Conservation (phyloP, 2,113 vertebrate genomes). For the Grammomys surdaster region DNA sequence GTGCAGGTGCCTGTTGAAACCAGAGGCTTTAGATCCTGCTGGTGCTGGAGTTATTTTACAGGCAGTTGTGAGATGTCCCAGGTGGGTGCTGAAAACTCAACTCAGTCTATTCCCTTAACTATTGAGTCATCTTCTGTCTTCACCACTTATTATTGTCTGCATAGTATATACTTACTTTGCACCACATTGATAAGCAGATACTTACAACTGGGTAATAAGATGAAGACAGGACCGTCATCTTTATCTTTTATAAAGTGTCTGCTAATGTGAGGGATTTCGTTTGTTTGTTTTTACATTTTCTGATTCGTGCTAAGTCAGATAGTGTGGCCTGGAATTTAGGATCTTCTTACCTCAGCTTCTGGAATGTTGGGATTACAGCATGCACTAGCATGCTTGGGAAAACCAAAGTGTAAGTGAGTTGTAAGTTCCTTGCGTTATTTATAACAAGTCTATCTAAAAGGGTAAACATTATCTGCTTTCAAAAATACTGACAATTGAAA, state of each 20-base stretch:
- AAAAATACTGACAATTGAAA: slow-evolving; percentile 18
- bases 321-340: neutral
- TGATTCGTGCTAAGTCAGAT: neutral
- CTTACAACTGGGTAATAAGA: neutral
- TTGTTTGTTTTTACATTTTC: neutral
- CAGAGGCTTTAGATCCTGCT: neutral
- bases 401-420: neutral
- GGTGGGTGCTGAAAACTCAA: neutral
- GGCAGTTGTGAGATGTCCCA: too few species aligned
- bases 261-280: neutral
- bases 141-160: neutral
- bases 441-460: slow-evolving; percentile 13
- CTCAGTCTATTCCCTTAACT: neutral
- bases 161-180: neutral
- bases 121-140: neutral
- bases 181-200: neutral
- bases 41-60: neutral
- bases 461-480: slow-evolving; percentile 2
- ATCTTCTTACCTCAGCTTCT: neutral
- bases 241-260: neutral
- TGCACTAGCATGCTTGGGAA: neutral
- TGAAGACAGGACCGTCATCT: neutral
- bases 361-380: neutral
- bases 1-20: neutral
- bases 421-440: neutral